A percentile compares a stretch with the other conserved stretches of the same genome.
phyloP scores from a whole-genome alignment of 2,888 invertebrate genomes.

The Cataglyphis rosenhaueri region DNA sequence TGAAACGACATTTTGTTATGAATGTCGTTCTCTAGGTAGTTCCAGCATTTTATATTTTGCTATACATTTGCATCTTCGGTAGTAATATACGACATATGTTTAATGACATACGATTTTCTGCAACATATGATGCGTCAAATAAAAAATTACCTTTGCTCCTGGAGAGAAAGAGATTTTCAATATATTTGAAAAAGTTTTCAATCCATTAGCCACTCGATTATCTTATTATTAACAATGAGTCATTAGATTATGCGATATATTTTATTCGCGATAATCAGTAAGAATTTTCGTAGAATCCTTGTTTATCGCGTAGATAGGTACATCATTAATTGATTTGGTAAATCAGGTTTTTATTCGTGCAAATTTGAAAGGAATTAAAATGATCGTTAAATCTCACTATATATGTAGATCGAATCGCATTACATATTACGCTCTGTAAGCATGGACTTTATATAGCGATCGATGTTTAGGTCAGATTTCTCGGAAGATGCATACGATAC shows the following conservation, averaged over 20 bases:
- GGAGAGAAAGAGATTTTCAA: not conserved
- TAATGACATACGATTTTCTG: not conserved
- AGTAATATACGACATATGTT: not conserved
- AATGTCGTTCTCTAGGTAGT: conserved; percentile 3
- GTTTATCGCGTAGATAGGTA: not conserved
- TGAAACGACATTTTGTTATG: conserved; percentile 23
- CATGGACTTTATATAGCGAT: conserved; percentile 44
- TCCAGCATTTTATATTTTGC: not conserved
- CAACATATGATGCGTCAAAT: not conserved
- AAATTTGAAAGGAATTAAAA: conserved; percentile 24
- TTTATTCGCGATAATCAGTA: conserved; percentile 15
- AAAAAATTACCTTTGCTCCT: not conserved
- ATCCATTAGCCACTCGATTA: not conserved
- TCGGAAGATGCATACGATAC: conserved; percentile 41
- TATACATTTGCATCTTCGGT: not conserved
- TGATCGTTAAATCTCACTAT: conserved; percentile 4
- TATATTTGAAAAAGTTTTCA: not conserved
- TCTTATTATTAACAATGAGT: not conserved
- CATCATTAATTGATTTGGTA: conserved; percentile 5
- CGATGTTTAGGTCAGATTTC: conserved; percentile 59
- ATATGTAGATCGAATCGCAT: conserved; percentile 22
- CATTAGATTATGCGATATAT: not conserved
- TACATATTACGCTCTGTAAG: conserved; percentile 22
- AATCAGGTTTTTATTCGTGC: conserved; percentile 7
- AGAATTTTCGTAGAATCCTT: not conserved